These are phyloP conservation scores for Polypterus bichir DNA, from an alignment of 2,113 vertebrate species.

Conservation along the genomic window DNA sequence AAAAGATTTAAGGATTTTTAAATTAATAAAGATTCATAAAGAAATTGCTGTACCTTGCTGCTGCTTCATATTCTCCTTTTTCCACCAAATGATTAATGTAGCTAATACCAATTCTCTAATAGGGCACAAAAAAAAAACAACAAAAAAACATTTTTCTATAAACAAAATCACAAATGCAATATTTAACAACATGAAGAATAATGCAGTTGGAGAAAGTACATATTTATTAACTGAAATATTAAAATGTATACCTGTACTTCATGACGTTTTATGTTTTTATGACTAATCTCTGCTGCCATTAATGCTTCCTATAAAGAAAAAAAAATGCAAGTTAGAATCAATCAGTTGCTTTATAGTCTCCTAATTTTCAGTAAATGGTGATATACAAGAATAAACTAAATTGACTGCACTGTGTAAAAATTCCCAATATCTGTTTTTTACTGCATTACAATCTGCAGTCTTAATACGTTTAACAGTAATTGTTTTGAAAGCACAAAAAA, in stretches of 20 bases:
- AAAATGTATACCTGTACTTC: constrained; percentile 69
- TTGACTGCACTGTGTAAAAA: too few relatives aligned
- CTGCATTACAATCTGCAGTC: too few relatives aligned
- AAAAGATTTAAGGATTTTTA: too few relatives aligned
- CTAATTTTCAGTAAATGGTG: too few relatives aligned
- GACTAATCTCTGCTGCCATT: constrained; percentile 97
- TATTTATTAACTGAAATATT: too few relatives aligned
- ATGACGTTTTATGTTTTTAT: constrained; percentile 92
- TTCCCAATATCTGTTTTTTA: too few relatives aligned
- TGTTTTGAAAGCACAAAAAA: too few relatives aligned
- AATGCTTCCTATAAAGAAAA: constrained; percentile 70
- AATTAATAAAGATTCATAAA: background rate
- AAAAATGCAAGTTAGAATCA: constrained; percentile 2
- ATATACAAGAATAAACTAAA: too few relatives aligned
- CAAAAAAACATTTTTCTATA: background rate
- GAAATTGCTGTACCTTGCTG: constrained; percentile 64
- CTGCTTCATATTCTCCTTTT: constrained; percentile 74
- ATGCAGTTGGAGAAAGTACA: constrained; percentile 13
- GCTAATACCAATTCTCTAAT: constrained; percentile 82
- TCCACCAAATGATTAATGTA: constrained; percentile 87
- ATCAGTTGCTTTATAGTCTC: too few relatives aligned
- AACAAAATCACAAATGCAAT: too few relatives aligned
- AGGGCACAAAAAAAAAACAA: constrained; percentile 1
- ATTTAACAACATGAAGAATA: constrained; percentile 4
- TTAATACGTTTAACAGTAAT: too few relatives aligned